Percentiles rank a stretch among this genome's conserved stretches.
phyloP scores from a whole-genome alignment of 1,140 invertebrate genomes.

The Drosophila ficusphila region DNA sequence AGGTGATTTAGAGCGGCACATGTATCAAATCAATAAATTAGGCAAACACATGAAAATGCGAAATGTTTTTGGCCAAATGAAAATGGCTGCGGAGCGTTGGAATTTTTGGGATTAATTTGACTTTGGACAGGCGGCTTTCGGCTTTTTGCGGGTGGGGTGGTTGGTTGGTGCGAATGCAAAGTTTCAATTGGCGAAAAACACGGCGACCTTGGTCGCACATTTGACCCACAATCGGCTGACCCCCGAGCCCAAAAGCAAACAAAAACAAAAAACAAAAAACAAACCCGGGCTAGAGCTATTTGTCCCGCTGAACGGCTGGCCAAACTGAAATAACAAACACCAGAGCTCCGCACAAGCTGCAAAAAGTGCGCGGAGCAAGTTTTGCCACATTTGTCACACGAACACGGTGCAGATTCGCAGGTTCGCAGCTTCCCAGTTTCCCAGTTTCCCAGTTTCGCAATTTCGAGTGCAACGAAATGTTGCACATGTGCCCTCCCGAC shows the following conservation, averaged over 20 bases:
- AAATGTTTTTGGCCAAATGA: too few species aligned
- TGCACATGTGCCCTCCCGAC: constrained; percentile 17
- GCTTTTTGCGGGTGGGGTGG: too few species aligned
- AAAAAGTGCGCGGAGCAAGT: constrained; percentile 37
- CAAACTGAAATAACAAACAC: constrained; percentile 6
- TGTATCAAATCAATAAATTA: constrained; percentile 63
- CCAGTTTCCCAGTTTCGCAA: constrained; percentile 5
- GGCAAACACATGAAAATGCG: neutral
- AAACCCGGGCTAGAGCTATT: too few species aligned
- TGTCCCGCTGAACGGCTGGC: neutral
- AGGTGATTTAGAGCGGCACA: neutral
- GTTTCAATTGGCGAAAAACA: constrained; percentile 36
- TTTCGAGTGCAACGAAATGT: constrained; percentile 62
- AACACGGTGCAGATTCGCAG: constrained; percentile 17
- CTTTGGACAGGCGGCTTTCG: too few species aligned
- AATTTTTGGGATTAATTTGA: constrained; percentile 5
- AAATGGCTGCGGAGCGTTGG: too few species aligned
- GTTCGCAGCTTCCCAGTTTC: constrained; percentile 15
- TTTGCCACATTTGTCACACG: constrained; percentile 70
- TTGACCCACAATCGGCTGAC: constrained; percentile 25
- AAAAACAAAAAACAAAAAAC: too few species aligned
- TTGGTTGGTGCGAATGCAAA: constrained; percentile 62
- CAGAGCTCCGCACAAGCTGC: neutral
- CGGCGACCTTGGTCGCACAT: constrained; percentile 52
- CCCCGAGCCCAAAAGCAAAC: neutral